Evolutionary conservation across 64 coral and sea anemone species (phyloP).

Genomic region (Stichodactyla helianthus): DNA sequence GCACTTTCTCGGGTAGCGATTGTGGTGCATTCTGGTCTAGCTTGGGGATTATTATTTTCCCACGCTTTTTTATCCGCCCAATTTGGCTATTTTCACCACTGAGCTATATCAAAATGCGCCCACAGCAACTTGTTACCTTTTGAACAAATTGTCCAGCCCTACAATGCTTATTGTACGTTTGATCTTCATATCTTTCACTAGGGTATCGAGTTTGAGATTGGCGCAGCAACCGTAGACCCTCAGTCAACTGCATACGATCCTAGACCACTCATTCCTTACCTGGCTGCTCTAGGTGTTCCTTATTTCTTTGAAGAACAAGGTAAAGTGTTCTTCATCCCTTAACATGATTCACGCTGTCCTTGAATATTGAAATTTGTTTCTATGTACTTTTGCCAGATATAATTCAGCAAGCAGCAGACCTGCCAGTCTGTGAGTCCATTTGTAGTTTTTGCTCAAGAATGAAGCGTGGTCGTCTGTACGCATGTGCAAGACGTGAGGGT

Average conservation of each 20-base stretch:
- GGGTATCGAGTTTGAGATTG: conserved; percentile 79
- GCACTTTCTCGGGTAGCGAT: too few relatives aligned
- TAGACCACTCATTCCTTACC: conserved; percentile 79
- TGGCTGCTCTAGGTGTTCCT: conserved; percentile 73
- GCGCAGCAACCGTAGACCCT: conserved; percentile 91
- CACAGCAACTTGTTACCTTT: too few relatives aligned
- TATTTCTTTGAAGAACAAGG: conserved; percentile 99
- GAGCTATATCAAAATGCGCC: not conserved
- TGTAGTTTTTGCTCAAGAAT: conserved; percentile 99
- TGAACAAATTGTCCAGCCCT: too few relatives aligned
- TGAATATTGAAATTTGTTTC: not conserved
- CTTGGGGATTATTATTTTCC: not conserved
- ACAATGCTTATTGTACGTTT: not conserved
- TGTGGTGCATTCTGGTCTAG: too few relatives aligned
- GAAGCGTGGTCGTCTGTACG: conserved; percentile 95
- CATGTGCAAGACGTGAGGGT: conserved; percentile 86
- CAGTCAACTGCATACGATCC: conserved; percentile 90
- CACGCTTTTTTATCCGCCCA: not conserved
- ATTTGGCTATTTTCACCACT: not conserved
- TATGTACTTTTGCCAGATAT: conserved; percentile 43
- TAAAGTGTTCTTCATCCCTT: not conserved
- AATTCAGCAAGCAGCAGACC: conserved; percentile 81
- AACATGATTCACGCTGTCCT: not conserved
- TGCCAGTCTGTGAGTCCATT: conserved; percentile 91
- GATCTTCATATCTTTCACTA: conserved; percentile 10